phyloP scores from a whole-genome alignment of 2,888 invertebrate genomes.

The Habrosyne pyritoides region DNA sequence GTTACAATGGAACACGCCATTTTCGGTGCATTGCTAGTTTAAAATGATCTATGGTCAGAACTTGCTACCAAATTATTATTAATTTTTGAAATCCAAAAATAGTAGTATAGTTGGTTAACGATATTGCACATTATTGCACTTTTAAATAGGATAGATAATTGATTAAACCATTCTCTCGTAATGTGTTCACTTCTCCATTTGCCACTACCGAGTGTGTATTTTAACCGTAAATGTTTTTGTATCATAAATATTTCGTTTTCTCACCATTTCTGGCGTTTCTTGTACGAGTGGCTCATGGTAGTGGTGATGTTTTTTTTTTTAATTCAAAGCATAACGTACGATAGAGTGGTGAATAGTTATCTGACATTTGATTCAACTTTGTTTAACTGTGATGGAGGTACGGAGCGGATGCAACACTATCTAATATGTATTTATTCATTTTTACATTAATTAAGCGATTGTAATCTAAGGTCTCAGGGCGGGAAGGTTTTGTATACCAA shows the following conservation, averaged over 20 bases:
- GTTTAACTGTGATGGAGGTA: conserved; percentile 42
- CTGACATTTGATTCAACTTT: conserved; percentile 30
- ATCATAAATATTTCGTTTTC: conserved; percentile 29
- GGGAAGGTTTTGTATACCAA: conserved; percentile 42
- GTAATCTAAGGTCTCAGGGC: conserved; percentile 46
- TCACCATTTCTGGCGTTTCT: conserved; percentile 28
- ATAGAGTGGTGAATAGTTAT: conserved; percentile 20
- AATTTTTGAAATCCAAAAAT: conserved; percentile 49
- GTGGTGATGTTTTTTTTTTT: conserved; percentile 30
- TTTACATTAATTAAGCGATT: conserved; percentile 39
- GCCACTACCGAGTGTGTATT: conserved; percentile 36
- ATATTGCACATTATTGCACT: conserved; percentile 62
- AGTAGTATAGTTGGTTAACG: conserved; percentile 54
- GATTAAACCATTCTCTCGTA: conserved; percentile 34
- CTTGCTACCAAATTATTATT: conserved; percentile 24
- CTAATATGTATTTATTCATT: conserved; percentile 41
- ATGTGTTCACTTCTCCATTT: conserved; percentile 18
- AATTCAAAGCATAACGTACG: conserved; percentile 27
- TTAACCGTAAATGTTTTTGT: conserved; percentile 36
- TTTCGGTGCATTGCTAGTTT: conserved; percentile 24
- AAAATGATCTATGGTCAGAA: conserved; percentile 1
- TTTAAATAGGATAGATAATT: conserved; percentile 54
- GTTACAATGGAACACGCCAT: conserved; percentile 33
- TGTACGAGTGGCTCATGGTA: conserved; percentile 35
- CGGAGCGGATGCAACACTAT: conserved; percentile 40